Evolutionary conservation across 2,113 vertebrate genomes (phyloP), one percentile per base, ranked within the genome.

Genomic region (Dicerorhinus sumatrensis): DNA sequence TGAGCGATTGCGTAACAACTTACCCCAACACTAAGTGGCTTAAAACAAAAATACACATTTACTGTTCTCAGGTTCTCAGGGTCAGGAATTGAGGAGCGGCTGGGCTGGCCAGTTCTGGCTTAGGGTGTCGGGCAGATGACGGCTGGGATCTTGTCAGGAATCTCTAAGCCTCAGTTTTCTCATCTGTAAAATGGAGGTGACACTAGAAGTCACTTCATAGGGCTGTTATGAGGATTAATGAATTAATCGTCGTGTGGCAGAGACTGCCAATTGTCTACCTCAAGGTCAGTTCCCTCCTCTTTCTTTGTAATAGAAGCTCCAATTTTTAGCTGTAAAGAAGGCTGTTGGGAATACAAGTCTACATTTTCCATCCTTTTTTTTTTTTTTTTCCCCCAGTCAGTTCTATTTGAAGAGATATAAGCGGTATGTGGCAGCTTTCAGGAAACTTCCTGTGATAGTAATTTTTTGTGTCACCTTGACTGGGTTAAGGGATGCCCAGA

Each of bases 321-420:
- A 33, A 13, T 51, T 39, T 67, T 51, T 18, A 73, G 46, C 31
- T 51, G 36, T 29, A 39, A 46, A 25, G 23, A 23, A 42, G 67
- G 56, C 65, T 80, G 11, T 33, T 33, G 60, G 33, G 17, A 75
- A 73, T 67, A 42, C 58, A 65, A 95, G 56, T 23, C 31, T 73
- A 3, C 10, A 13, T 72, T 73, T 69, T 69, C 8, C 72, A 8
- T 51, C 11, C 13, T 39, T 69, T 51, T 51, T 54, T 13, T 20
- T 4, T n/a, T 83, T 14, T 20, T n/a, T 7, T 9, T 0, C 1
- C 62, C 3, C 1, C 31, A 54, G 67, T 83, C 39, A 17, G 25
- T 86, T 93, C 29, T 86, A 23, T 54, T 36, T 60, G 80, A 73
- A 70, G 51, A n/a, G 3, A 29, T 27, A 51, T 60, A 69, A 62